phyloP scores from a whole-genome alignment of 35 echinoderm and acorn worm genomes.

The Patiria miniata region DNA sequence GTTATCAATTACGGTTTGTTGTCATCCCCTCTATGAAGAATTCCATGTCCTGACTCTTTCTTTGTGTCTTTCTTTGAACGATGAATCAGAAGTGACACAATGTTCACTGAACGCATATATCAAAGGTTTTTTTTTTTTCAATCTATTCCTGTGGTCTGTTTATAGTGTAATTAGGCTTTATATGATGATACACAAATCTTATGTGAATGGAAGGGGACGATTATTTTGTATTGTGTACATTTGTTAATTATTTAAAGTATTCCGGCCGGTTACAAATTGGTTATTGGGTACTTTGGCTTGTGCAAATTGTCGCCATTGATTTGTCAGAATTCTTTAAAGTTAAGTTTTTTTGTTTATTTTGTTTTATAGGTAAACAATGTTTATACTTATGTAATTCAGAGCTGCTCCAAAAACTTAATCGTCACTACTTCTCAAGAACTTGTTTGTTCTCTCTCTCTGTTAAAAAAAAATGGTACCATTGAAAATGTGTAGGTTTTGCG shows the following conservation, averaged over 20 bases:
- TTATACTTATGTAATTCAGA: background rate
- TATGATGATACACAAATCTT: background rate
- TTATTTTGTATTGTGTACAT: background rate
- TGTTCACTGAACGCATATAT: background rate
- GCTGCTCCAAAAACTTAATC: background rate
- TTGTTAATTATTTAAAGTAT: background rate
- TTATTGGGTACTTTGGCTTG: background rate
- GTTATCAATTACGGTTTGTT: no score
- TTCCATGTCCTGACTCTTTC: no score
- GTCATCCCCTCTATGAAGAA: no score
- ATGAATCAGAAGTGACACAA: no score
- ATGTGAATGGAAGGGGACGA: background rate
- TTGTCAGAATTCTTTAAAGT: background rate
- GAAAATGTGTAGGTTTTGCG: no score
- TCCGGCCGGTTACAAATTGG: background rate
- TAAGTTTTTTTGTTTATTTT: background rate
- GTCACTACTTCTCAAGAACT: background rate
- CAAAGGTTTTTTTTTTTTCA: constrained; percentile 3
- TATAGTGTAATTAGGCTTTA: constrained; percentile 15
- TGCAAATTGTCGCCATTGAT: no score
- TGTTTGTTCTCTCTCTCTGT: background rate
- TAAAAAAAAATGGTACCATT: background rate
- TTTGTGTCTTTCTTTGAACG: no score
- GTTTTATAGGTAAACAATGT: background rate
- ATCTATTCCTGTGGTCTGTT: no score